Evolutionary conservation across 1,140 invertebrate genomes (phyloP).

Genomic region (Sipha flava): DNA sequence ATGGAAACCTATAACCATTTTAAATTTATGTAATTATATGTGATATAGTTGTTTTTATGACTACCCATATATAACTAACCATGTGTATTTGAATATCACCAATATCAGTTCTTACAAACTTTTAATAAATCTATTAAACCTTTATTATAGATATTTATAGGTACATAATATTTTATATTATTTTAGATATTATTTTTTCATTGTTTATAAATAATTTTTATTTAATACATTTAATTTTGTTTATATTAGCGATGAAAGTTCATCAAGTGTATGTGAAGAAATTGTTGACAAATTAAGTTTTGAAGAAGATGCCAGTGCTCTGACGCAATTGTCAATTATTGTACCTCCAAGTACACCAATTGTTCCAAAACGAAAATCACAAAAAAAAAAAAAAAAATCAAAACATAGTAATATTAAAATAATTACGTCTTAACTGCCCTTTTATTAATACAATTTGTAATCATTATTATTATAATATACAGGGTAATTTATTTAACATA

Average conservation of each 20-base stretch:
- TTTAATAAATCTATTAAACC: too few relatives aligned
- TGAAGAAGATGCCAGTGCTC: neutral
- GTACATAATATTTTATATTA: too few relatives aligned
- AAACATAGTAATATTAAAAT: neutral
- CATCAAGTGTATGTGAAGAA: constrained; percentile 10
- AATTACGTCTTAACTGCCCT: neutral
- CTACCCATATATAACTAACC: too few relatives aligned
- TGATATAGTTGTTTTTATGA: too few relatives aligned
- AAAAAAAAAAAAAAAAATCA: neutral
- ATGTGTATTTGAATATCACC: too few relatives aligned
- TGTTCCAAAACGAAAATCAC: neutral
- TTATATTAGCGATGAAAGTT: constrained; percentile 9
- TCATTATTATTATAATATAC: too few relatives aligned
- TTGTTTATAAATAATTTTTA: constrained; percentile 33
- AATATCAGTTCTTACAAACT: too few relatives aligned
- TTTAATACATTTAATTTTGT: neutral
- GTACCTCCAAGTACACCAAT: neutral
- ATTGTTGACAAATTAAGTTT: neutral
- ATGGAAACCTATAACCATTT: too few relatives aligned
- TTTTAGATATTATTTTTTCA: too few relatives aligned
- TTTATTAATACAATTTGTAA: neutral
- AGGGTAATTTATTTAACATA: neutral
- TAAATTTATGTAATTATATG: too few relatives aligned
- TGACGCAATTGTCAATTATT: neutral
- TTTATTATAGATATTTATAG: too few relatives aligned